Evolutionary conservation across 2,888 invertebrate genomes (phyloP).

Genomic region (Tetranychus piercei): DNA sequence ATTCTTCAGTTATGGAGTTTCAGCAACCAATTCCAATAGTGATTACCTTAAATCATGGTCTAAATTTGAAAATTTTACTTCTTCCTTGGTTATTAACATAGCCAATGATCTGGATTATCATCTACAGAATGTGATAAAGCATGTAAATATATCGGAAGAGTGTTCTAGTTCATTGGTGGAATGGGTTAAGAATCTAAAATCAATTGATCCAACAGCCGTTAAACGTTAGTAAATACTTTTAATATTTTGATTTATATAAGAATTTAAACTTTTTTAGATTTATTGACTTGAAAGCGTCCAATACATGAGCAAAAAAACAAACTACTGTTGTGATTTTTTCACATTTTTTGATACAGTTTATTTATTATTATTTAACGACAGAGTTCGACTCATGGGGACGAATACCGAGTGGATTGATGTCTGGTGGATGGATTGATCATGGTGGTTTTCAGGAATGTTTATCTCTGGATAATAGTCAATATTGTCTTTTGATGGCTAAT

Average conservation of each 20-base stretch:
- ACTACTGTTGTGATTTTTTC: neutral
- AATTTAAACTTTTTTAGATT: neutral
- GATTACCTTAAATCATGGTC: neutral
- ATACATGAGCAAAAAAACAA: too few relatives aligned
- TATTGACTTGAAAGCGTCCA: neutral
- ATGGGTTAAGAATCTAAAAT: neutral
- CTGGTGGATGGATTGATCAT: neutral
- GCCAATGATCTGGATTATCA: neutral
- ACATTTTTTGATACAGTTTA: neutral
- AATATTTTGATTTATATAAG: neutral
- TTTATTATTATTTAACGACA: neutral
- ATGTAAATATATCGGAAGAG: neutral
- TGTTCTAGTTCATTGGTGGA: neutral
- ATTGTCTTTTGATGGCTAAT: neutral
- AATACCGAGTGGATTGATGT: neutral
- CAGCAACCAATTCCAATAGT: too few relatives aligned
- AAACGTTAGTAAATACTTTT: neutral
- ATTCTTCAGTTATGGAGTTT: too few relatives aligned
- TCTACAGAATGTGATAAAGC: neutral
- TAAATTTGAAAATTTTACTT: conserved; percentile 3
- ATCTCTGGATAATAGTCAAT: neutral
- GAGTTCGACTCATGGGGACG: neutral
- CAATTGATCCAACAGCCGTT: neutral
- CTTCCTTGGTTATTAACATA: neutral
- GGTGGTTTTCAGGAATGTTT: neutral